phyloP scores from a whole-genome alignment of 2,888 invertebrate species.

The Timandra comae region DNA sequence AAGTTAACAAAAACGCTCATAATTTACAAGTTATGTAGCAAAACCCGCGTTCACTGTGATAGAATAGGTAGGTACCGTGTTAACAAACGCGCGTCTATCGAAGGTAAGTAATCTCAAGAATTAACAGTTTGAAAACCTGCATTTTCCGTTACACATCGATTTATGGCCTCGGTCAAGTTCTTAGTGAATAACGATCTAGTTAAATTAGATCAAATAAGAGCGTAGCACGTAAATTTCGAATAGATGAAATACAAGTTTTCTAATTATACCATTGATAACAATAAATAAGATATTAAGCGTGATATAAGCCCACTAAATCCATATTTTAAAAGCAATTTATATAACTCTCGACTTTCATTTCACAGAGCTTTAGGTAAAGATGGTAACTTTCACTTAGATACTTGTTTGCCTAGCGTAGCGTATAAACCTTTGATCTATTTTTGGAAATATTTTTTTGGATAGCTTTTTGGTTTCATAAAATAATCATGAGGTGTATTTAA shows the following conservation, averaged over 20 bases:
- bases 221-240: too few relatives aligned
- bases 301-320: slow-evolving; percentile 14
- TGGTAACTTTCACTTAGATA: slow-evolving; percentile 16
- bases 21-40: too few relatives aligned
- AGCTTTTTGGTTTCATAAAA: too few relatives aligned
- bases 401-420: slow-evolving; percentile 6
- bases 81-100: background rate
- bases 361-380: slow-evolving; percentile 15
- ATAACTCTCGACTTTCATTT: slow-evolving; percentile 18
- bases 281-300: slow-evolving; percentile 9
- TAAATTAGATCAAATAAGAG: too few relatives aligned
- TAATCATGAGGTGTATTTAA: too few relatives aligned
- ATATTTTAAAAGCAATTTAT: slow-evolving; percentile 16
- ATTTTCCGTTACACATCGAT: slow-evolving; percentile 1
- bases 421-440: slow-evolving; percentile 17
- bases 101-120: background rate
- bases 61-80: too few relatives aligned
- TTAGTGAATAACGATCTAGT: background rate
- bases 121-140: slow-evolving; percentile 1
- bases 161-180: background rate
- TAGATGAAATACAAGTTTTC: background rate
- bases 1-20: too few relatives aligned
- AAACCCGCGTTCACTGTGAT: too few relatives aligned
- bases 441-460: background rate
- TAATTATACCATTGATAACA: slow-evolving; percentile 1